Base-by-base conservation (phyloP, 2,888 invertebrate species). In the Brachyptera putata region DNA sequence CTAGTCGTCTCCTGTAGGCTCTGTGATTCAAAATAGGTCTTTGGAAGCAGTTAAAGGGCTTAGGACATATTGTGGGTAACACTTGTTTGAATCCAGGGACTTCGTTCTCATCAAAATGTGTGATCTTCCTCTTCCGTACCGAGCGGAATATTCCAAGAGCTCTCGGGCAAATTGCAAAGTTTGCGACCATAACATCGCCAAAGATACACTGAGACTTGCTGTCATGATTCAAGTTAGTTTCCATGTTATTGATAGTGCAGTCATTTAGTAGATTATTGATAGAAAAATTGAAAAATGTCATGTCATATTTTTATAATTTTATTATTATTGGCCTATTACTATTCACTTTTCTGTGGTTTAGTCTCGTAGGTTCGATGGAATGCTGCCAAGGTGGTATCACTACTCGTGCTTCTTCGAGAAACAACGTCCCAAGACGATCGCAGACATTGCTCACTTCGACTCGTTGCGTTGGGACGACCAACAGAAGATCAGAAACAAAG, bases 141-240 rank as follows among this genome's bases (percentile, higher is more conserved):
- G 81, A 69, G 88, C 85, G 0, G 96, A 97, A 76, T 97, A 97
- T 77, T 90, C 96, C 0, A 96, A 95, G 78, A 84, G 85, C 66
- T 84, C 85, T 1, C 79, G 96, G 67, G 84, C 95, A 0, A 73
- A 80, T 1, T 97, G 97, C 73, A 91, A 90, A 77, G 82, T 79
- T 30, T 97, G 97, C 74, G 91, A 89, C 75, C 72, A 74, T n/a
- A 72, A 77, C 21, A 96, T 97, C 67, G 77, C 73, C 0, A 87
- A 93, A 74, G 91, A 85, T 37, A 70, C 75, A 0, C 72, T 97
- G 55, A 81, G 96, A 49, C 73, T 97, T 56, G 96, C 95, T 13
- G 83, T 85, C 34, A 85, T 96, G 86, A 87, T 95, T 30, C 95
- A 95, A 86, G 95, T 95, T 56, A 22, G 56, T 34, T n/a, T n/a